Percentiles rank a stretch among this genome's conserved stretches.
phyloP scores from a whole-genome alignment of 2,888 invertebrate species.

The Drosophila formosana region DNA sequence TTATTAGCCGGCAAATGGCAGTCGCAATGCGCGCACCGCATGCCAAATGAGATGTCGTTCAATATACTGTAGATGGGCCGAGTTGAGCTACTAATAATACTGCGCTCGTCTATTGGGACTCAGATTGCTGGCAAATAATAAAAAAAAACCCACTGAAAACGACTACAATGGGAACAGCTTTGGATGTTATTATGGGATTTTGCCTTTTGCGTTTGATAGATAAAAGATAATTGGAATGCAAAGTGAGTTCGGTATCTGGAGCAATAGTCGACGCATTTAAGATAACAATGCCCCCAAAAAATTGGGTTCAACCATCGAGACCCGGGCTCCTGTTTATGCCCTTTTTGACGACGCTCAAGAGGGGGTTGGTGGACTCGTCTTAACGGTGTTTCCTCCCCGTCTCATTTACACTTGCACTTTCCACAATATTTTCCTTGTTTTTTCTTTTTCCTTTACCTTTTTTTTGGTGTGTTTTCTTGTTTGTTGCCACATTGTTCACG shows the following conservation, averaged over 20 bases:
- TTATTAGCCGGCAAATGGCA: conserved; percentile 29
- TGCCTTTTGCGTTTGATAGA: conserved; percentile 5
- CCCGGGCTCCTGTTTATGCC: not conserved
- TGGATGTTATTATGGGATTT: conserved; percentile 16
- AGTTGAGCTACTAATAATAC: conserved; percentile 8
- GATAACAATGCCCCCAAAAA: conserved; percentile 1
- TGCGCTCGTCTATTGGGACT: not conserved
- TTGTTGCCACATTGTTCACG: conserved; percentile 51
- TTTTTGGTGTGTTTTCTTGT: conserved; percentile 5
- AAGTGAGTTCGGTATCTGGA: conserved; percentile 3
- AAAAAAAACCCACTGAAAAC: conserved; percentile 4
- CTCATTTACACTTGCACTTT: conserved; percentile 48
- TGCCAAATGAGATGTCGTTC: conserved; percentile 30
- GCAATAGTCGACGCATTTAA: not conserved
- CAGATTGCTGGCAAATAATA: not conserved
- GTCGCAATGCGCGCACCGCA: conserved; percentile 21
- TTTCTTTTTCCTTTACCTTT: conserved; percentile 13
- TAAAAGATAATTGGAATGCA: conserved; percentile 16
- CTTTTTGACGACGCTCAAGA: conserved; percentile 14
- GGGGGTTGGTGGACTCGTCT: conserved; percentile 1
- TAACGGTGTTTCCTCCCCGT: conserved; percentile 21
- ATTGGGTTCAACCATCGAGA: not conserved
- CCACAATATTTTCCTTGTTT: conserved; percentile 30
- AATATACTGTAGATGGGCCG: not conserved
- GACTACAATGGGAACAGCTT: conserved; percentile 5